These are phyloP conservation scores for Chouioia cunea DNA, from an alignment of 2,888 invertebrate genomes.

Conservation along the genomic window DNA sequence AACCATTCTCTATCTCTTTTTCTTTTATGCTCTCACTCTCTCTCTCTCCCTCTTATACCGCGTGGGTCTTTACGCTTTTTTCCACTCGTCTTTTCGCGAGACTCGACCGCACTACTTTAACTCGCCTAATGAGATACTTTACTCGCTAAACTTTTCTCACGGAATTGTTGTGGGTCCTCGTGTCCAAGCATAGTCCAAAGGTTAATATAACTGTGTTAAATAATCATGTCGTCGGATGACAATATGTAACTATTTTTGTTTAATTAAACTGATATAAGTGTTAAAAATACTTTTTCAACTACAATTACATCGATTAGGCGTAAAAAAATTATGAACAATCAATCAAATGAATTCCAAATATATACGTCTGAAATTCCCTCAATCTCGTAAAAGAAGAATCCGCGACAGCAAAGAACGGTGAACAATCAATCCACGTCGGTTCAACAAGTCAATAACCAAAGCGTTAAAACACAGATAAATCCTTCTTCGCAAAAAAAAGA, in stretches of 20 bases:
- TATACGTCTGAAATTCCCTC: too few relatives aligned
- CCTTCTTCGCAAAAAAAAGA: slow-evolving; percentile 6
- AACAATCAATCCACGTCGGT: slow-evolving; percentile 10
- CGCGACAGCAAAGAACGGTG: not conserved
- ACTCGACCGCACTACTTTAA: slow-evolving; percentile 5
- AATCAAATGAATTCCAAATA: too few relatives aligned
- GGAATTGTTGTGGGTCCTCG: not conserved
- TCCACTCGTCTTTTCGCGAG: not conserved
- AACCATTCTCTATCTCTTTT: slow-evolving; percentile 14
- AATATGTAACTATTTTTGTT: too few relatives aligned
- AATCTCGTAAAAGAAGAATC: too few relatives aligned
- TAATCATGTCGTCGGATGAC: too few relatives aligned
- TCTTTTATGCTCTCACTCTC: slow-evolving; percentile 37
- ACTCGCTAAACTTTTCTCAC: slow-evolving; percentile 8
- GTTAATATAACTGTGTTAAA: too few relatives aligned
- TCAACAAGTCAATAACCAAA: slow-evolving; percentile 8
- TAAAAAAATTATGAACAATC: too few relatives aligned
- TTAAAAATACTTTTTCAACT: too few relatives aligned
- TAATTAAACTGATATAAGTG: too few relatives aligned
- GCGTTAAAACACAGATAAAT: slow-evolving; percentile 18
- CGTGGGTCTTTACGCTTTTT: slow-evolving; percentile 6
- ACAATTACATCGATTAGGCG: too few relatives aligned
- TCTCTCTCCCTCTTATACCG: slow-evolving; percentile 4
- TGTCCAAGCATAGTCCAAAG: too few relatives aligned
- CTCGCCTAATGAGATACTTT: slow-evolving; percentile 54